Base-by-base conservation (phyloP, 2,888 invertebrate species). In the Cyclophora punctaria region DNA sequence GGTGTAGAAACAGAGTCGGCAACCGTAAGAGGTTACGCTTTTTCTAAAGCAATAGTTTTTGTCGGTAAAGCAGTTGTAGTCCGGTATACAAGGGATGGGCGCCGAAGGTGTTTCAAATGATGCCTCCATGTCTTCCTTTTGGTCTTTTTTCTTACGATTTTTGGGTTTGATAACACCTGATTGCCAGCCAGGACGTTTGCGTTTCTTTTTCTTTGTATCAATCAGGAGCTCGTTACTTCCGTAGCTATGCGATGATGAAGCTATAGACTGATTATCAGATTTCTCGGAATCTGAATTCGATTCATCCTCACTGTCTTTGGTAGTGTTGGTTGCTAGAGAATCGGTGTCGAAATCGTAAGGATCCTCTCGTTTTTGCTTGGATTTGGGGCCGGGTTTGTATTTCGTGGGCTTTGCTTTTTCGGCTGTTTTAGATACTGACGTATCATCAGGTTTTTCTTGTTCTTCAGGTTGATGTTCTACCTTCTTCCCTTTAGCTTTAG, bases 1-100 rank as follows among this genome's bases (percentile, higher is more conserved):
- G 20, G 64, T 74, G 61, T 89, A 93, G 0, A 69, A 55, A 67
- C 94, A 94, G 6, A 92, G 69, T 53, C 91, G 89, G 65, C 94
- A 94, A 6, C 81, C 73, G 59, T 90, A 90, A 37, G 67, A 72
- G 2, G 63, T 66, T 7, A 77, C 66, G 44, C 75, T 74, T 58
- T 79, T 78, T 44, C 67, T 62, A 60, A 87, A 87, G 56, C 85
- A 89, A 60, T 90, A 89, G 4, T 67, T 65, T 60, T 75, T 82
- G 57, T 90, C 88, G 5, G 76, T 82, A 49, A 80, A 88, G 58
- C 79, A 81, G 51, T 73, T 66, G 33, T 55, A 48, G 61, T 83
- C 80, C 4, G 77, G 71, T 55, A 71, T 63, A 5, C 37, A 37
- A 42, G 58, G 60, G 4, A 60, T 41, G 7, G 59, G 40, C 37